These are phyloP conservation scores for Ophraella communa DNA, from an alignment of 2,888 invertebrate species.

Conservation along the genomic window DNA sequence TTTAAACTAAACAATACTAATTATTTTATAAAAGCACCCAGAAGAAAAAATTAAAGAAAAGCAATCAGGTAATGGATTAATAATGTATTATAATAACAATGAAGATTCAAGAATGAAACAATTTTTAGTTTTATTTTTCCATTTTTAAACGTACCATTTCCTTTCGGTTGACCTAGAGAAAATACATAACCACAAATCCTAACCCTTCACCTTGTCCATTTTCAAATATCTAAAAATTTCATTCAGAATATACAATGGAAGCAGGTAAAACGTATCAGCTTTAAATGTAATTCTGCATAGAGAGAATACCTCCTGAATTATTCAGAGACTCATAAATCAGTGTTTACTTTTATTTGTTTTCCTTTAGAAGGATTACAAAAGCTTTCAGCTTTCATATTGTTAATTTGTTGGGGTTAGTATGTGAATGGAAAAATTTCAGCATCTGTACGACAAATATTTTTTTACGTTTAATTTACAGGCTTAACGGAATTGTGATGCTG, in stretches of 20 bases:
- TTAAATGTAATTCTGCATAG: not conserved
- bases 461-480: not conserved
- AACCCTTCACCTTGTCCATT: not conserved
- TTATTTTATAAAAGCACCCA: too few species aligned
- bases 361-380: not conserved
- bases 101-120: too few species aligned
- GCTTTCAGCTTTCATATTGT: not conserved
- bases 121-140: too few species aligned
- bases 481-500: not conserved
- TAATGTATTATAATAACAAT: not conserved
- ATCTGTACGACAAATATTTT: not conserved
- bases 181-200: not conserved
- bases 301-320: not conserved
- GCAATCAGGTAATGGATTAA: too few species aligned
- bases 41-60: too few species aligned
- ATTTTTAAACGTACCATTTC: too few species aligned
- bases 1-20: too few species aligned
- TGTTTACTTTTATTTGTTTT: constrained; percentile 1
- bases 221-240: not conserved
- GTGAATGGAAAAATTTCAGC: not conserved
- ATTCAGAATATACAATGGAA: not conserved
- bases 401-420: not conserved
- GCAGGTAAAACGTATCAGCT: not conserved
- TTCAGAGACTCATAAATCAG: constrained; percentile 2
- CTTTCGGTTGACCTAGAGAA: not conserved